Conservation (phyloP, 1,140 invertebrate genomes). For the Pseudomyrmex pallidus region DNA sequence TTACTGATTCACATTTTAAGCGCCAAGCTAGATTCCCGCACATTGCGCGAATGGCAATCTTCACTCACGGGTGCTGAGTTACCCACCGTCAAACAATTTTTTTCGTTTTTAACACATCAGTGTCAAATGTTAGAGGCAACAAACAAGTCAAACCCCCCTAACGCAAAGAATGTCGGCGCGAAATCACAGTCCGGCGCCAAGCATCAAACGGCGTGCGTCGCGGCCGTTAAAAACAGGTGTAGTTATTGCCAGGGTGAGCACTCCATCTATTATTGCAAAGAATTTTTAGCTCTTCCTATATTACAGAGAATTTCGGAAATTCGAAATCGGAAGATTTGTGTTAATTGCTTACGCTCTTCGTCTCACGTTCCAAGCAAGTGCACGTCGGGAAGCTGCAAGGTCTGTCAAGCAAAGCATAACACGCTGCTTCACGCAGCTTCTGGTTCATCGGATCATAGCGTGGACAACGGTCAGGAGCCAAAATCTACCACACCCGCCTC, state of each 20-base stretch:
- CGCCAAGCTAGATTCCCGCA: constrained; percentile 2
- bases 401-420: constrained; percentile 52
- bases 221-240: constrained; percentile 1
- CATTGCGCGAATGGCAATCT: not conserved
- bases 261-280: constrained; percentile 22
- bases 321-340: constrained; percentile 33
- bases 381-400: constrained; percentile 21
- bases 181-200: not conserved
- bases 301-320: not conserved
- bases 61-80: constrained; percentile 2
- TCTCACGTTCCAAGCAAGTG: constrained; percentile 29
- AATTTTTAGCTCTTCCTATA: constrained; percentile 12
- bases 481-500: not conserved
- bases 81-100: constrained; percentile 33
- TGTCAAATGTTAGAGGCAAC: constrained; percentile 46
- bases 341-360: constrained; percentile 46
- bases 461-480: not conserved
- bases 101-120: constrained; percentile 16
- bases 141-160: not conserved
- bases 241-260: constrained; percentile 45
- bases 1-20: constrained; percentile 47
- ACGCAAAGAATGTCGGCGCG: not conserved
- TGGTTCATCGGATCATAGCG: not conserved
- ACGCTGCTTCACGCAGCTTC: constrained; percentile 44
- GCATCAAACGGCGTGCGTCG: not conserved